Evolutionary conservation across 2,888 invertebrate species (phyloP).

Genomic region (Pristionchus mayeri): DNA sequence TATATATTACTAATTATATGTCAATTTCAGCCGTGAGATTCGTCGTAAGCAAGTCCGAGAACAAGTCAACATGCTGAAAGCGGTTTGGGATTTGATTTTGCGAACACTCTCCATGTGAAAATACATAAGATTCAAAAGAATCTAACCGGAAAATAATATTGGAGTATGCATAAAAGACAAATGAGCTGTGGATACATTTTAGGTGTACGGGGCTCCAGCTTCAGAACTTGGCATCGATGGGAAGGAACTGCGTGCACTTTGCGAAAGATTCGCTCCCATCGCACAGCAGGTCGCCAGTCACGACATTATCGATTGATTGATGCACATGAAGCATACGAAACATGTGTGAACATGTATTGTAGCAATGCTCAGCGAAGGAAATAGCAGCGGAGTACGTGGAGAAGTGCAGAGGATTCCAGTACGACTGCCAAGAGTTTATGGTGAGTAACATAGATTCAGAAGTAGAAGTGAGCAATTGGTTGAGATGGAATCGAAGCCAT

Average conservation of each 20-base stretch:
- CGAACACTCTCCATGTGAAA: too few relatives aligned
- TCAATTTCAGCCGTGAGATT: neutral
- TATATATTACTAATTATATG: neutral
- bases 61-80: conserved; percentile 10
- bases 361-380: conserved; percentile 65
- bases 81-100: too few relatives aligned
- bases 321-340: too few relatives aligned
- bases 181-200: too few relatives aligned
- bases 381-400: conserved; percentile 64
- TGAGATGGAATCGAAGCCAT: conserved; percentile 51
- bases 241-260: conserved; percentile 58
- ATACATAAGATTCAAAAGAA: too few relatives aligned
- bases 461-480: neutral
- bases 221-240: conserved; percentile 54
- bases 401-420: conserved; percentile 64
- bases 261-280: conserved; percentile 62
- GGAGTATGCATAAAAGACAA: too few relatives aligned
- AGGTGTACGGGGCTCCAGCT: conserved; percentile 23
- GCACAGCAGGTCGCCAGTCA: conserved; percentile 63
- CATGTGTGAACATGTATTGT: neutral
- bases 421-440: conserved; percentile 59
- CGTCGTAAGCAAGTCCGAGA: conserved; percentile 3
- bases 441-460: neutral
- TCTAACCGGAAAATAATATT: neutral
- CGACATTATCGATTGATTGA: neutral